Conservation (phyloP, 2,797 vertebrate species). For the Petrocephalus schoutedeni region DNA sequence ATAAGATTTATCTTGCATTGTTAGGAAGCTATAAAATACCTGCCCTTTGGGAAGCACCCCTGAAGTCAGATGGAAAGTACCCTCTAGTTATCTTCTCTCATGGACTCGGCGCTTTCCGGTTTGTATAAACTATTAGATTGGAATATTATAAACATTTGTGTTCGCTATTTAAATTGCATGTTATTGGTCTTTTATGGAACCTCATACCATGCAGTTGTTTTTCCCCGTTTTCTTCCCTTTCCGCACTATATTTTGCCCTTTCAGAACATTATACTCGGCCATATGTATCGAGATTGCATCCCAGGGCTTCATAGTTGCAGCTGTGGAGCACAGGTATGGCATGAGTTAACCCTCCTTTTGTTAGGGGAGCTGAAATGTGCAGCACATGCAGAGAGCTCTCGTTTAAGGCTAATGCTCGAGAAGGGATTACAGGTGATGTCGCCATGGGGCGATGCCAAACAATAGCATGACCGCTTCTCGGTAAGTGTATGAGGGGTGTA, state of each 20-base stretch:
- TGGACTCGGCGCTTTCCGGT: constrained; percentile 93
- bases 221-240: background rate
- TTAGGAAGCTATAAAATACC: constrained; percentile 71
- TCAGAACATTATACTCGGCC: constrained; percentile 88
- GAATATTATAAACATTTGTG: background rate
- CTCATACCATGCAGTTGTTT: background rate
- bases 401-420: constrained; percentile 11
- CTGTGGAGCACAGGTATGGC: constrained; percentile 87
- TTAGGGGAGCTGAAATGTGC: background rate
- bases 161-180: background rate
- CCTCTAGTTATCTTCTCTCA: constrained; percentile 89
- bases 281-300: constrained; percentile 88
- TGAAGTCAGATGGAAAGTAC: constrained; percentile 75
- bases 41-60: constrained; percentile 74
- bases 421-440: constrained; percentile 23
- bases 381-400: background rate
- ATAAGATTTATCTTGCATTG: constrained; percentile 8
- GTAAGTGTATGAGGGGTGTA: constrained; percentile 49
- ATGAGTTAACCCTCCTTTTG: background rate
- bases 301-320: constrained; percentile 84
- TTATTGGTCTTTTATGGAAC: background rate
- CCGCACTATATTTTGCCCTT: constrained; percentile 39
- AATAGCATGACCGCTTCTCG: constrained; percentile 44
- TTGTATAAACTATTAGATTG: background rate
- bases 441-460: constrained; percentile 28